phyloP scores from a whole-genome alignment of 2,888 invertebrate species.

The Lapara coniferarum region DNA sequence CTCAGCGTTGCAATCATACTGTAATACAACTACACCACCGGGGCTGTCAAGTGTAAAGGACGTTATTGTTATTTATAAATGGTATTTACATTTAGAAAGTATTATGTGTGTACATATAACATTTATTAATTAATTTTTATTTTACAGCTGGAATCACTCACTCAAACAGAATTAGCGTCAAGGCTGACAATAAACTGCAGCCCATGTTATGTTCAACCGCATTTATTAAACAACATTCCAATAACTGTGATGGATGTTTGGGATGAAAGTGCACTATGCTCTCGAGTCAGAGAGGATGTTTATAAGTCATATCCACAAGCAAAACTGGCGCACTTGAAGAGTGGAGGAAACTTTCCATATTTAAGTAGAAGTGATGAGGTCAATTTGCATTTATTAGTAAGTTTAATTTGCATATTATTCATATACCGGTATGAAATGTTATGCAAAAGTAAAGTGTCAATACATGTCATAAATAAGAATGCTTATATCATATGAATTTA shows the following conservation, averaged over 20 bases:
- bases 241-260: constrained; percentile 95
- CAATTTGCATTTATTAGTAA: constrained; percentile 93
- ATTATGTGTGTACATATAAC: not conserved
- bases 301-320: constrained; percentile 94
- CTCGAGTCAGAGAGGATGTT: constrained; percentile 90
- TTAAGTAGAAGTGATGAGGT: constrained; percentile 94
- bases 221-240: constrained; percentile 86
- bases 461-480: no score
- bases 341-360: constrained; percentile 96
- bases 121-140: not conserved
- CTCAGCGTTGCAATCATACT: no score
- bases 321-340: constrained; percentile 93
- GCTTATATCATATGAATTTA: no score
- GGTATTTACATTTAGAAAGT: not conserved
- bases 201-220: constrained; percentile 90
- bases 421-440: not conserved
- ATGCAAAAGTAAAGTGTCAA: no score
- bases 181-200: constrained; percentile 93
- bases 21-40: no score
- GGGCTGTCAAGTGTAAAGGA: no score
- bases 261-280: constrained; percentile 93
- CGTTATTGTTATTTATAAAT: not conserved
- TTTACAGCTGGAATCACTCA: constrained; percentile 90
- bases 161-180: constrained; percentile 92
- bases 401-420: constrained; percentile 33